Evolutionary conservation across 2,888 invertebrate species (phyloP).

Genomic region (Globia sparganii): DNA sequence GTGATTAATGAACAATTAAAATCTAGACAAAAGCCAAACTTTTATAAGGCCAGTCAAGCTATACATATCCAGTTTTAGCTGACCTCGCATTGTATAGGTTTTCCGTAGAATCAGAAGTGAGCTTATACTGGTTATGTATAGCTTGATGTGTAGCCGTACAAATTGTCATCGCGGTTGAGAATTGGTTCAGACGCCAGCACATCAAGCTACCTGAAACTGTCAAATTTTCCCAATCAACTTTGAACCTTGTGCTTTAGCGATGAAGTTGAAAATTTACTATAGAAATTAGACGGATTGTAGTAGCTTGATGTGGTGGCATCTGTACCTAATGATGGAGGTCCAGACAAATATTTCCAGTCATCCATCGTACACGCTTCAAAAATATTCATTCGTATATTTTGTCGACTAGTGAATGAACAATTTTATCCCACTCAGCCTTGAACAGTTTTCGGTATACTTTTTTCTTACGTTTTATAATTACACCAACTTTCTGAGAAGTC

Average conservation of each 20-base stretch:
- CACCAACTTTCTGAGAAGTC: constrained; percentile 67
- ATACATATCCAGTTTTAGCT: too few relatives aligned
- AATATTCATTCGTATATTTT: background rate
- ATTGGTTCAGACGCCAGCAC: too few relatives aligned
- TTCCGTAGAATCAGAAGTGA: too few relatives aligned
- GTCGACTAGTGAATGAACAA: constrained; percentile 27
- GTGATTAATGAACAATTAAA: background rate
- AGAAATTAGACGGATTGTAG: too few relatives aligned
- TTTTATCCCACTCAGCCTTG: constrained; percentile 57
- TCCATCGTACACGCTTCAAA: background rate
- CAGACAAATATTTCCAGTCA: background rate
- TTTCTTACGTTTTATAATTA: constrained; percentile 73
- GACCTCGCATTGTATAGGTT: too few relatives aligned
- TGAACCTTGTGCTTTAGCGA: too few relatives aligned
- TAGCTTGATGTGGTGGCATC: too few relatives aligned
- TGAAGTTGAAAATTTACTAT: too few relatives aligned
- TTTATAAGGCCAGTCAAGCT: background rate
- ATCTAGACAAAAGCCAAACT: background rate
- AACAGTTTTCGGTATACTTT: constrained; percentile 62
- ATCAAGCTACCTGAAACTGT: too few relatives aligned
- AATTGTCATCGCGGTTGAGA: background rate
- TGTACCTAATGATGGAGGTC: background rate
- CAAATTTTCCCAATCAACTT: too few relatives aligned
- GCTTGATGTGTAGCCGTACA: too few relatives aligned
- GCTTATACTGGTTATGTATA: too few relatives aligned